Conservation (phyloP, 2,113 vertebrate species). For the Spea bombifrons region DNA sequence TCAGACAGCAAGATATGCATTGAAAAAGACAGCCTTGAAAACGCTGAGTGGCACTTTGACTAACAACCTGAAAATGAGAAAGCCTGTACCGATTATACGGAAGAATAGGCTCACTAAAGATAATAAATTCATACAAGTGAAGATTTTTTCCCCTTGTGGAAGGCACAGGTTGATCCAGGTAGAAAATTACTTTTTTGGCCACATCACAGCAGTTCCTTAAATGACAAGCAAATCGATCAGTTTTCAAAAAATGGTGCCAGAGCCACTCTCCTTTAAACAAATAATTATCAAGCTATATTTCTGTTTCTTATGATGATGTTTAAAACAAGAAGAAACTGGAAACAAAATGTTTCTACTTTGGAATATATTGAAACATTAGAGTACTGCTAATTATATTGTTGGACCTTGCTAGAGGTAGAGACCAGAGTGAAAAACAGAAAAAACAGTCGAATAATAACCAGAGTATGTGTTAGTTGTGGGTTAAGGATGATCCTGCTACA, state of each 20-base stretch:
- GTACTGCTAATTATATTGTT: too few relatives aligned
- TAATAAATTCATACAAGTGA: constrained; percentile 43
- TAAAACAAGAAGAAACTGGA: too few relatives aligned
- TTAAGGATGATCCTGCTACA: too few relatives aligned
- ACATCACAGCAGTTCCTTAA: constrained; percentile 5
- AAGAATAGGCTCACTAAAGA: constrained; percentile 39
- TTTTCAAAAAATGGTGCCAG: constrained; percentile 18
- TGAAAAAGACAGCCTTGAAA: constrained; percentile 38
- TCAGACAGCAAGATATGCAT: constrained; percentile 8
- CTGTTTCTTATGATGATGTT: background rate
- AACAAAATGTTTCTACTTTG: too few relatives aligned
- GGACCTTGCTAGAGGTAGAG: too few relatives aligned
- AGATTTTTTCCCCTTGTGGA: constrained; percentile 17
- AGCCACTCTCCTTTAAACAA: constrained; percentile 18
- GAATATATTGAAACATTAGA: too few relatives aligned
- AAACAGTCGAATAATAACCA: too few relatives aligned
- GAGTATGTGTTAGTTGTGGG: too few relatives aligned
- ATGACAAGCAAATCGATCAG: constrained; percentile 36
- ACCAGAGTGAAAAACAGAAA: too few relatives aligned
- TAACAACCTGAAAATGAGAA: constrained; percentile 39
- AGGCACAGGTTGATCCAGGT: constrained; percentile 34
- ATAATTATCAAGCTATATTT: constrained; percentile 22
- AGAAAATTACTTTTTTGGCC: constrained; percentile 46
- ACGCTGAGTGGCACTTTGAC: constrained; percentile 37
- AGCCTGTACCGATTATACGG: constrained; percentile 41